A percentile compares a stretch with the other conserved stretches of the same genome.
These are phyloP conservation scores for Odontamblyopus lacepedii DNA, from an alignment of 2,797 vertebrate genomes.

Conservation along the genomic window DNA sequence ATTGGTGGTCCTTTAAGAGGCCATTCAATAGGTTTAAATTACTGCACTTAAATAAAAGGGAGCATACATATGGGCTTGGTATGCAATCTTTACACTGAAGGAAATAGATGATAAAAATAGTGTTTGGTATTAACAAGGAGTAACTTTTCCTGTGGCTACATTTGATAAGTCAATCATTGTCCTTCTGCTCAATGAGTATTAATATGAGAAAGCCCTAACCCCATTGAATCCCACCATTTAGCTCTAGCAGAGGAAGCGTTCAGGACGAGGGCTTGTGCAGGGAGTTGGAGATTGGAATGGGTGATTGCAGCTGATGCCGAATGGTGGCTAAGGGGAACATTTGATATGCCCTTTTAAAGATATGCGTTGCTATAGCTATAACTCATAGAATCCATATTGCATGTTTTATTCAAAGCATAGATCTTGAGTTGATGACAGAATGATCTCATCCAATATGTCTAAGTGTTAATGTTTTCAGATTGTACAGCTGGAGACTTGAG, in stretches of 20 bases:
- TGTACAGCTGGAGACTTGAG: conserved; percentile 3
- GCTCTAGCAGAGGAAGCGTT: conserved; percentile 39
- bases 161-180: conserved; percentile 39
- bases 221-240: conserved; percentile 54
- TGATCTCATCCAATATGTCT: conserved; percentile 18
- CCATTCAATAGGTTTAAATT: conserved; percentile 73
- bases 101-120: conserved; percentile 15
- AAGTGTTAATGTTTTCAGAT: conserved; percentile 42
- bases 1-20: conserved; percentile 73
- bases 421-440: conserved; percentile 24
- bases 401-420: conserved; percentile 1
- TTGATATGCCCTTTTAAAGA: conserved; percentile 27
- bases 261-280: conserved; percentile 41
- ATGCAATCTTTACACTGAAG: conserved; percentile 28
- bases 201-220: conserved; percentile 67
- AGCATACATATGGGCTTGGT: conserved; percentile 35
- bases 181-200: conserved; percentile 46
- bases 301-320: conserved; percentile 45
- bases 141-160: conserved; percentile 15
- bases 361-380: conserved; percentile 11
- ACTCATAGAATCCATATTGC: conserved; percentile 1
- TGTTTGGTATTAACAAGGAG: conserved; percentile 1
- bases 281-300: conserved; percentile 66
- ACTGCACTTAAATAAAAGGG: conserved; percentile 68
- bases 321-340: conserved; percentile 26